Base-by-base conservation (phyloP, 92 coral and sea anemone species). In the Siderastrea radians region DNA sequence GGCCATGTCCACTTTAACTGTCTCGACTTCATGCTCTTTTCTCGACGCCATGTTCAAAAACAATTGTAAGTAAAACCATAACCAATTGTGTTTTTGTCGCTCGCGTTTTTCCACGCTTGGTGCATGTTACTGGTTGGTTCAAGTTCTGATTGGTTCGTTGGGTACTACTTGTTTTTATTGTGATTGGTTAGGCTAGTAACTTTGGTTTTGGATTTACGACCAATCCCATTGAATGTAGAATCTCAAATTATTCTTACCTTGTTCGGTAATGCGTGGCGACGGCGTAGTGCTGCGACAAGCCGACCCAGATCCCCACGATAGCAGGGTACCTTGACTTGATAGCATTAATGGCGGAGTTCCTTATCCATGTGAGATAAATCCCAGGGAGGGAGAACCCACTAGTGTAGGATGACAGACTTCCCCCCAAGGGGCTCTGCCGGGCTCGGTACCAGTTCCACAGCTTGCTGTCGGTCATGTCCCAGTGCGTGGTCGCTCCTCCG, bases 221-320 rank as follows among this genome's bases (percentile, higher is more conserved):
- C 38, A 26, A 26, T 26, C 38, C 19, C 5, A 74, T 51, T 5
- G 3, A 7, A 74, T 50, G 10, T 26, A 60, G 6, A 46, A 38
- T 17, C 0, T 55, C 7, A 58, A 50, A 38, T 57, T 60, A 17
- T 45, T 65, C 77, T 53, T 50, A 77, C 83, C 84, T 86, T 86
- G 68, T 52, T 86, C 82, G 81, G 78, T 77, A 58, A 53, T 71
- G 78, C 19, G 90, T 86, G 15, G 82, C 78, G 45, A 86, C 90
- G 9, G 82, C 90, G 49, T 72, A 77, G 52, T 86, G 90, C 16
- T 81, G 84, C 13, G 84, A 72, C 4, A 9, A 44, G 2, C 81
- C 81, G 8, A 77, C 81, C 80, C 81, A 77, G 68, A 77, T 77
- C 17, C 81, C 81, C 26, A 77, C 81, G 7, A 77, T 59, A 50